phyloP scores from a whole-genome alignment of 2,113 vertebrate genomes.

The Peromyscus leucopus region DNA sequence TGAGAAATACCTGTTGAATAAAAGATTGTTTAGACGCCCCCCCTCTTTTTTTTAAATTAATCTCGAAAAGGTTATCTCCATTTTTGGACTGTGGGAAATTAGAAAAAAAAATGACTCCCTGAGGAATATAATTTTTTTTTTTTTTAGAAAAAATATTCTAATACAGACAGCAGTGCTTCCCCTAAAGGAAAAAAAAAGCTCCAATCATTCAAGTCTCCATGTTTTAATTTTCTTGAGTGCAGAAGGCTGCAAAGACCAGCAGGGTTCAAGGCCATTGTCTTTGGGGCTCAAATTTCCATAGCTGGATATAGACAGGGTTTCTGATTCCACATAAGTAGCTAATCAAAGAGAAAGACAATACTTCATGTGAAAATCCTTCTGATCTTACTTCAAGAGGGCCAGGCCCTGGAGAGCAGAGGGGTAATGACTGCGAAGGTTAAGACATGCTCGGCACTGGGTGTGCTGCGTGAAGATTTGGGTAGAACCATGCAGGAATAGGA shows the following conservation, averaged over 20 bases:
- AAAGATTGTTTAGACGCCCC: not conserved
- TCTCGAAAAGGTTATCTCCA: constrained; percentile 2
- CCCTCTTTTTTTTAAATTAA: not conserved
- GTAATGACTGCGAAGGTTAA: not conserved
- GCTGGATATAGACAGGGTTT: constrained; percentile 30
- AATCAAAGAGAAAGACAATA: constrained; percentile 33
- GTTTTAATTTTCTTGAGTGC: constrained; percentile 10
- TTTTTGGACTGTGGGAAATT: not conserved
- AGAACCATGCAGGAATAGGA: not conserved
- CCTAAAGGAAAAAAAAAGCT: not conserved
- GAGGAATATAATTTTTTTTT: constrained; percentile 42
- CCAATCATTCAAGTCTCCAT: not conserved
- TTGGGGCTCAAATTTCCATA: not conserved
- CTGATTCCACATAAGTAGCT: not conserved
- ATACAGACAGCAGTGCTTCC: not conserved
- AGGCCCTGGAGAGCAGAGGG: accelerated
- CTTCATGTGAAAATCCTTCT: constrained; percentile 28
- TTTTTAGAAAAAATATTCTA: not conserved
- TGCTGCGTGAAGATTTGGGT: constrained; percentile 28
- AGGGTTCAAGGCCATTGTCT: not conserved
- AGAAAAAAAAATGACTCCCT: not conserved
- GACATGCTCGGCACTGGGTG: not conserved
- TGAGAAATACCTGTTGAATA: not conserved
- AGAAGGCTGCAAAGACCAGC: not conserved
- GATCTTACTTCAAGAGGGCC: not conserved